Base-by-base conservation (phyloP, 2,888 invertebrate species). In the Minunthozetes semirufus region DNA sequence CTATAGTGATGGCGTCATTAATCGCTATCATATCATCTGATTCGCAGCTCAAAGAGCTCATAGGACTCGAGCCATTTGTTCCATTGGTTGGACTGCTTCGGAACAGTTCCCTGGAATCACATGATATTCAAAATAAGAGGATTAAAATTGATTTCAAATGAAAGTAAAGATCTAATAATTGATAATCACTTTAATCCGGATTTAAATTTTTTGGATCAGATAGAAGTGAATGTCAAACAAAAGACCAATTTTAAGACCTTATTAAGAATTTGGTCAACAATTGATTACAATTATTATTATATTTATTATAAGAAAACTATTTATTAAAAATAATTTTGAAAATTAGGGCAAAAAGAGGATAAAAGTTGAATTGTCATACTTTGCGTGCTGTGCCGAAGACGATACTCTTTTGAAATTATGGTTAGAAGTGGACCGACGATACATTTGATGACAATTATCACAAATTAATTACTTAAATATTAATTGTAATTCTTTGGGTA, bases 11-110 rank as follows among this genome's bases (percentile, higher is more conserved):
- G 77, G 82, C 81, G 75, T 83, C 92, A 86, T 95, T 94, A 86
- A 92, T 93, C n/a, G n/a, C n/a, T n/a, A n/a, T n/a, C 89, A 94
- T 92, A 85, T 94, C 94, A 87, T 94, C 94, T 15, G 80, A 80
- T 77, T 82, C 82, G 75, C 91, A 91, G 84, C 93, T 93, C 82
- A 89, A 92, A 80, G 93, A 93, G 82, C 93, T 93, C 83, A 93
- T 89, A 79, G 93, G 76, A 72, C 46, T 63, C 33, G 61, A 42
- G 19, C 63, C 22, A 48, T 22, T 68, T 11, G 46, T 68, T 11
- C 70, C 76, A 71, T 74, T 63, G 29, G 70, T 46, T 22, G 61
- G 42, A 68, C 70, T 74, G 25, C 38, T 74, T 46, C 74, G 27
- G 46, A 68, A 74, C 25, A 68, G 66, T 17, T 68, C 33, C 8